Evolutionary conservation across 2,888 invertebrate species (phyloP).

Genomic region (Cryptocheilus praepositus): DNA sequence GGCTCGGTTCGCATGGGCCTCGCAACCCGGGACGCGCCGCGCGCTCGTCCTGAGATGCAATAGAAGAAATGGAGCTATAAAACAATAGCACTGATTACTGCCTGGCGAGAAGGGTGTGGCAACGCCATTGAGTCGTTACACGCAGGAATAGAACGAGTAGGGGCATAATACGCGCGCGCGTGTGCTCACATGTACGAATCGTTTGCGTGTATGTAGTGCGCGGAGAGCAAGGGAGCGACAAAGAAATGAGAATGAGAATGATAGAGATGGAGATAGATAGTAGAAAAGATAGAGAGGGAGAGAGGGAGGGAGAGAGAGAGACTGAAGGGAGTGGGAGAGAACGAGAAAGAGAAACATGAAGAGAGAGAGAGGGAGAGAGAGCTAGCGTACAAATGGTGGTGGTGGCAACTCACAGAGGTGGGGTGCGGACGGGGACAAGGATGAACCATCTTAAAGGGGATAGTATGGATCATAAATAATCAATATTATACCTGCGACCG

Average conservation of each 20-base stretch:
- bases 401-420: conserved; percentile 54
- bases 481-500: conserved; percentile 68
- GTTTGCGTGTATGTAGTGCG: conserved; percentile 9
- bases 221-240: conserved; percentile 21
- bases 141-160: conserved; percentile 68
- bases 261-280: conserved; percentile 24
- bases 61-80: conserved; percentile 64
- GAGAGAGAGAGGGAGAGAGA: conserved; percentile 23
- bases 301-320: conserved; percentile 35
- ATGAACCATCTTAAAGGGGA: conserved; percentile 74
- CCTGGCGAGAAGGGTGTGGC: conserved; percentile 74
- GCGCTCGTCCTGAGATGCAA: conserved; percentile 45
- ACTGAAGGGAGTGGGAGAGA: conserved; percentile 30
- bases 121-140: conserved; percentile 74
- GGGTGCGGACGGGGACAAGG: conserved; percentile 64
- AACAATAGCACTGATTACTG: conserved; percentile 74
- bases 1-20: neutral
- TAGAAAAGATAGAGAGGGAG: conserved; percentile 31
- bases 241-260: conserved; percentile 21
- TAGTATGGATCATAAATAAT: conserved; percentile 70
- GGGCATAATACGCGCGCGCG: conserved; percentile 48
- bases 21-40: neutral
- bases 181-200: conserved; percentile 22
- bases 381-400: conserved; percentile 45
- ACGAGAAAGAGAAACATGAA: conserved; percentile 22